Evolutionary conservation across 1,140 invertebrate species (phyloP).

Genomic region (Papilio xuthus): DNA sequence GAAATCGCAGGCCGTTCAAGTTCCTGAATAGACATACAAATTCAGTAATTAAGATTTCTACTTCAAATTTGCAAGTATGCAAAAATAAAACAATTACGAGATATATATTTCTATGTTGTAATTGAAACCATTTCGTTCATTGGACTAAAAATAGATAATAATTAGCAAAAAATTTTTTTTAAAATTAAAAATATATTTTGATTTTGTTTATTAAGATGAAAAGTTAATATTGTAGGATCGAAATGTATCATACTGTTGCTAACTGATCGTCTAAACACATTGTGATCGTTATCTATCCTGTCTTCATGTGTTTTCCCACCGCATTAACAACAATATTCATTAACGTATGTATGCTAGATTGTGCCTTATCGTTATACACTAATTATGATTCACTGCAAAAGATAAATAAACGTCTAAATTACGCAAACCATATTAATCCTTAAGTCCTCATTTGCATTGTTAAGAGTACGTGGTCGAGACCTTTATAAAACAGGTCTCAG

Average conservation of each 20-base stretch:
- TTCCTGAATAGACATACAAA: no score
- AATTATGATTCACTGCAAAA: slow-evolving; percentile 46
- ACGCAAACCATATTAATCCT: slow-evolving; percentile 60
- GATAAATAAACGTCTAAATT: slow-evolving; percentile 53
- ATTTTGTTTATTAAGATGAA: background rate
- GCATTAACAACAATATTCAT: slow-evolving; percentile 37
- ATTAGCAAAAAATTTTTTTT: background rate
- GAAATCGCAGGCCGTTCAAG: background rate
- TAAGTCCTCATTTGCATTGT: slow-evolving; percentile 62
- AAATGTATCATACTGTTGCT: slow-evolving; percentile 29
- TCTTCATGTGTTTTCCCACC: slow-evolving; percentile 29
- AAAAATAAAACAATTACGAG: no score
- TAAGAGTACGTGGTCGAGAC: slow-evolving; percentile 51
- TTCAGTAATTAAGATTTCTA: no score
- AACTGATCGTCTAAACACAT: slow-evolving; percentile 23
- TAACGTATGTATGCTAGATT: slow-evolving; percentile 33
- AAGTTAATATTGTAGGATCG: background rate
- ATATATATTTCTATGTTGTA: background rate
- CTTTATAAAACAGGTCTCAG: slow-evolving; percentile 69
- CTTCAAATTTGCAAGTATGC: no score
- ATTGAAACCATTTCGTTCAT: slow-evolving; percentile 20
- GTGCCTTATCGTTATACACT: slow-evolving; percentile 36
- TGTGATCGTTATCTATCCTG: slow-evolving; percentile 36
- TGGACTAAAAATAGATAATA: background rate
- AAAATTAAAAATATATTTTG: background rate